phyloP scores from a whole-genome alignment of 2,113 vertebrate species.

The Chlamydotis undulata region DNA sequence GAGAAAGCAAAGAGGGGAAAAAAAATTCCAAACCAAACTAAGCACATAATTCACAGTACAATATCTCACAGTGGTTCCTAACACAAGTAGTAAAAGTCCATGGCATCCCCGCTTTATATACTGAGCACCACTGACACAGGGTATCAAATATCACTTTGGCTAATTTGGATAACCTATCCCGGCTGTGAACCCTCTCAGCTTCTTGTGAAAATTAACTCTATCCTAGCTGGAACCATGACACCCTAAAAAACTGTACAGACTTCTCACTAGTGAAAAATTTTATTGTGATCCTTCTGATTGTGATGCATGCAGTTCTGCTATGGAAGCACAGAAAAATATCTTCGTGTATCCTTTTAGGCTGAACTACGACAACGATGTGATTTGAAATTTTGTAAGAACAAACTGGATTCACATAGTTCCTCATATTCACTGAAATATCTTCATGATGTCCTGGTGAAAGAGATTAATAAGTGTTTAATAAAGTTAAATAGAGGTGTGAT shows the following conservation, averaged over 20 bases:
- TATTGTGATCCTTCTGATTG: not conserved
- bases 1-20: no score
- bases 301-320: not conserved
- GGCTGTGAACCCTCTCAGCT: no score
- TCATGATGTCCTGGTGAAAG: not conserved
- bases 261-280: not conserved
- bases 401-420: not conserved
- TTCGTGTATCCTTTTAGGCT: not conserved
- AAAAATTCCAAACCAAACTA: no score
- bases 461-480: not conserved
- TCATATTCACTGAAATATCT: not conserved
- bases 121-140: no score
- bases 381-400: not conserved
- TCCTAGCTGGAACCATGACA: not conserved
- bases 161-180: no score
- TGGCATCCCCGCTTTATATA: no score
- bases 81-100: no score
- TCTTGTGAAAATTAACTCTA: no score
- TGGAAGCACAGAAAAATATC: not conserved
- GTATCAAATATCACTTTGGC: no score
- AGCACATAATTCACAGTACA: no score
- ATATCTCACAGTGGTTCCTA: no score
- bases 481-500: not conserved
- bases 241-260: not conserved
- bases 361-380: no score